Evolutionary conservation across 2,888 invertebrate species (phyloP), one percentile per base, ranked within the genome.

Genomic region (Byasa hedistus): DNA sequence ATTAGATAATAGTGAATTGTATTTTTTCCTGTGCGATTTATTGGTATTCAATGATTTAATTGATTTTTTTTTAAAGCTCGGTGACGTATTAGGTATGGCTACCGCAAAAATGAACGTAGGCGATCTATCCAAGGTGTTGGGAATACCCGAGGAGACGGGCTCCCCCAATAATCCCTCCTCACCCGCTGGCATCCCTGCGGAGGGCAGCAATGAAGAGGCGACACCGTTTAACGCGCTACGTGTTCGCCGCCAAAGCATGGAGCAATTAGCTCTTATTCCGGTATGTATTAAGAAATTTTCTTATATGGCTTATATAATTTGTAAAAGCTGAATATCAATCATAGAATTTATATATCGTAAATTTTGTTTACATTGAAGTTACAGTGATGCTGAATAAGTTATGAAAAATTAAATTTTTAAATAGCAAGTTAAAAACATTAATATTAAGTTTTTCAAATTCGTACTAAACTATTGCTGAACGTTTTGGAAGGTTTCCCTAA

Each of bases 41-140:
- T 7, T 48, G 8, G n/a, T 19, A 3, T 48, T 48, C 12, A n/a
- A 5, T 48, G 0, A 7, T 4, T 48, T 19, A 48, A 19, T n/a
- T 48, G 7, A 61, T 8, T 17, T 61, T 61, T 77, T 66, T 56
- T 23, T 2, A n/a, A 81, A 96, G 95, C 92, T 98, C 58, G 96
- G 96, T 15, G 99, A 99, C 88, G 94, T 96, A 10, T 95, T 97
- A 74, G 98, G 98, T 17, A 96, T 98, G 90, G 96, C 97, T 24
- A 98, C 98, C 0, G 98, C 98, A 0, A 96, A 97, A 85, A 96
- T 98, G 93, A 98, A 98, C 84, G 95, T 98, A 32, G 93, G 95
- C 0, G 98, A 99, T 84, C 92, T 99, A 63, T 94, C 96, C 69
- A 97, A 97, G 79, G 94, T 96, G 60, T 89, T 98, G 3, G 96